Evolutionary conservation across 1,140 invertebrate genomes (phyloP), one percentile per base, ranked within the genome.

Genomic region (Psix sp.): DNA sequence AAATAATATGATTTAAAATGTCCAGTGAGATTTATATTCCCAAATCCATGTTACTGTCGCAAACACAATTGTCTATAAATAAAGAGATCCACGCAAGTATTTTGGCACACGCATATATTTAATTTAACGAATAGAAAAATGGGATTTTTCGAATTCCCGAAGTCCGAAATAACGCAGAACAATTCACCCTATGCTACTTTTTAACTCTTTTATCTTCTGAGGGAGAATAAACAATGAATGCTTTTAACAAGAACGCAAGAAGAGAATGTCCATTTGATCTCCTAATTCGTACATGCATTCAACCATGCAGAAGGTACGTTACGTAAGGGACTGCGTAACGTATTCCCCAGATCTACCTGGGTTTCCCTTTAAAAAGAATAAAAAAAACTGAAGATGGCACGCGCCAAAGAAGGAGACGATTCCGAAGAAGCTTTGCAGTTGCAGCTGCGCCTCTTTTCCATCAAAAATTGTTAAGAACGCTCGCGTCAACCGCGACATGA

Each of bases 331-430:
- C 45, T 63, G 49, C 24, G 77, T 77, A 82, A 81, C 77, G 77
- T 79, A 81, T 72, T 68, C 63, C 67, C 26, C 68, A 71, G 40
- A 31, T 68, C 67, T 77, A 79, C 76, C 77, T 77, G 54, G 62
- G 54, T 67, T 68, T 48, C 43, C 66, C 62, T 57, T 62, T 63
- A 63, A 54, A 62, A 70, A 49, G 56, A 74, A 74, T 74, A 70
- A 79, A 60, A 48, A 43, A 71, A 63, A 71, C 29, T 52, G 75
- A 78, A 77, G 80, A 83, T 80, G 83, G 83, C 83, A 84, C 83
- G 83, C 80, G 83, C 82, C 80, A 80, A 78, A 74, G 65, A 71
- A 77, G 67, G 63, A 76, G 62, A 70, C 59, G 60, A 74, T 67
- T 42, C 56, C 26, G 33, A 70, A 48, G 38, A 65, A 59, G 51